Percentiles rank a stretch among this genome's conserved stretches.
phyloP scores from a whole-genome alignment of 2,888 invertebrate genomes.

The Mythimna loreyi region DNA sequence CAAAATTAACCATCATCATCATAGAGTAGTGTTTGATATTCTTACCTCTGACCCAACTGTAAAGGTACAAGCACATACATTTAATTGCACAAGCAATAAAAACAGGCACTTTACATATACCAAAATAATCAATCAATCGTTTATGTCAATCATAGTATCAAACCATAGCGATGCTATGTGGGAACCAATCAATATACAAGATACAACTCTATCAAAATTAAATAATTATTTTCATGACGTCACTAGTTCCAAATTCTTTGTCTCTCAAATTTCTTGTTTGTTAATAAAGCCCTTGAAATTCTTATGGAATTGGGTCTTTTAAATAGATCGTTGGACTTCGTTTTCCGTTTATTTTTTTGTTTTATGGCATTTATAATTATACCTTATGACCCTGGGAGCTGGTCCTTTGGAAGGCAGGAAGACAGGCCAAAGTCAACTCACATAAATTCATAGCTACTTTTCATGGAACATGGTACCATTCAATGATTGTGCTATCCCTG shows the following conservation, averaged over 20 bases:
- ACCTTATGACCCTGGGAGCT: too few relatives aligned
- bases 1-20: not conserved
- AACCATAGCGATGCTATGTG: conserved; percentile 46
- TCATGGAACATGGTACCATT: too few relatives aligned
- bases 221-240: conserved; percentile 1
- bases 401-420: too few relatives aligned
- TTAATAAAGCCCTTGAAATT: not conserved
- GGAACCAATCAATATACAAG: conserved; percentile 40
- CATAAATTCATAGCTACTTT: too few relatives aligned
- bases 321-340: not conserved
- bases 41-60: conserved; percentile 6
- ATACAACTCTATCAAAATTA: conserved; percentile 9
- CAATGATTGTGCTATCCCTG: too few relatives aligned
- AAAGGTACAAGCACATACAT: conserved; percentile 8
- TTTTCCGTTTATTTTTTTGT: too few relatives aligned
- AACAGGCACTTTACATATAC: conserved; percentile 26
- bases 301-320: not conserved
- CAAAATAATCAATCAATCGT: conserved; percentile 36
- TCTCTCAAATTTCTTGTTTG: not conserved
- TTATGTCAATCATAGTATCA: conserved; percentile 55
- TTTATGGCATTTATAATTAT: too few relatives aligned
- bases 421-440: too few relatives aligned
- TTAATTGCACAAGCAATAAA: conserved; percentile 40
- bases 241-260: not conserved
- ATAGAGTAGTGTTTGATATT: not conserved